A percentile compares a stretch with the other conserved stretches of the same genome.
phyloP scores from a whole-genome alignment of 35 echinoderm and acorn worm genomes.

The Ptychodera flava region DNA sequence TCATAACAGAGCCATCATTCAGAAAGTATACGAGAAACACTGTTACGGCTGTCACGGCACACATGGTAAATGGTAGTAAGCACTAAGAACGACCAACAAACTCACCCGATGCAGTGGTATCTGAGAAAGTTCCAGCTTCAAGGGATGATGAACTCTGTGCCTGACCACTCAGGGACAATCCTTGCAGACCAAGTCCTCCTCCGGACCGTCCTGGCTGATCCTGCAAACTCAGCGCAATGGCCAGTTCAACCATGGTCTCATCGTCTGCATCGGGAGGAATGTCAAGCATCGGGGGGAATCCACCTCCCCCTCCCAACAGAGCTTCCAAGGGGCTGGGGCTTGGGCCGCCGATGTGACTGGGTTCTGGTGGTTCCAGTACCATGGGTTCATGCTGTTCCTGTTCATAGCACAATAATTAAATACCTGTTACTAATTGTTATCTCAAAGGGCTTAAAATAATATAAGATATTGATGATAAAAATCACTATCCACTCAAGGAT shows the following conservation, averaged over 20 bases:
- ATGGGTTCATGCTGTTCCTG: conserved; percentile 33
- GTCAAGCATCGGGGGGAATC: conserved; percentile 88
- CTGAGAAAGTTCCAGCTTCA: conserved; percentile 86
- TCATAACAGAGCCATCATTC: too few species aligned
- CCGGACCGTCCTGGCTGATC: conserved; percentile 52
- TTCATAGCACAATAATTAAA: not conserved
- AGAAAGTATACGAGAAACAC: too few species aligned
- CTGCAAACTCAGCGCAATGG: conserved; percentile 75
- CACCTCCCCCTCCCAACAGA: conserved; percentile 60
- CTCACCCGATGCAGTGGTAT: conserved; percentile 98
- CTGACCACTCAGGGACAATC: conserved; percentile 45
- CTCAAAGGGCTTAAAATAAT: conserved; percentile 1
- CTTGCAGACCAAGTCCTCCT: conserved; percentile 51
- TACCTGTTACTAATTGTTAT: not conserved
- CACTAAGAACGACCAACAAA: too few species aligned
- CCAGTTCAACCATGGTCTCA: conserved; percentile 95
- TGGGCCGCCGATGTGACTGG: conserved; percentile 27
- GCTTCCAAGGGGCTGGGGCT: conserved; percentile 76
- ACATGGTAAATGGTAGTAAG: too few species aligned
- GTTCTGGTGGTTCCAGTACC: conserved; percentile 69
- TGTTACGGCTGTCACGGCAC: too few species aligned
- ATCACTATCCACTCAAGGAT: too few species aligned
- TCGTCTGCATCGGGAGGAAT: conserved; percentile 93
- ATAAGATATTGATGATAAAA: too few species aligned
- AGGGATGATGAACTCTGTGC: conserved; percentile 90